A percentile compares a stretch with the other conserved stretches of the same genome.
These are phyloP conservation scores for Phyllotis vaccarum DNA, from an alignment of 2,797 vertebrate genomes.

Conservation along the genomic window DNA sequence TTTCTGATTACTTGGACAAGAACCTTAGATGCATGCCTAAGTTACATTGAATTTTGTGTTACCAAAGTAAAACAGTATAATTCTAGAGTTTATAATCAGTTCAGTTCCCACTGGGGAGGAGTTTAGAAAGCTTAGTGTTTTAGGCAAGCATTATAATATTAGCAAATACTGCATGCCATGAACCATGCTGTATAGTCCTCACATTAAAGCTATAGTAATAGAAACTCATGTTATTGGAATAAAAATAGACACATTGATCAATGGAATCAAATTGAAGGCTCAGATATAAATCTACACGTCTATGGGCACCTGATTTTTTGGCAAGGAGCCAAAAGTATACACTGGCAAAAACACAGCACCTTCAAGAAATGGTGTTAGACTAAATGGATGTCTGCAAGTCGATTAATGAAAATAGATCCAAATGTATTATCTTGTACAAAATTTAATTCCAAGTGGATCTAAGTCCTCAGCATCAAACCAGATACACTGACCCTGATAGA, in stretches of 20 bases:
- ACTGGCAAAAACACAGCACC: neutral
- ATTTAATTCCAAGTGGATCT: neutral
- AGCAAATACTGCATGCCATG: neutral
- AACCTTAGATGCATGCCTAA: neutral
- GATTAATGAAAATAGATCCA: neutral
- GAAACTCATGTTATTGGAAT: neutral
- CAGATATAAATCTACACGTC: neutral
- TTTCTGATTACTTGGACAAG: neutral
- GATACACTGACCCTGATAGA: neutral
- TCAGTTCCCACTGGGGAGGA: neutral
- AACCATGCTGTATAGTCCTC: neutral
- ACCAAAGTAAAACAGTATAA: neutral
- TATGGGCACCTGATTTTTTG: neutral
- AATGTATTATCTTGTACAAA: neutral
- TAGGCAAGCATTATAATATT: neutral
- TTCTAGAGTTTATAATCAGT: neutral
- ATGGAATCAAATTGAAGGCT: neutral
- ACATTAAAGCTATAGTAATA: neutral
- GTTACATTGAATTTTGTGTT: neutral
- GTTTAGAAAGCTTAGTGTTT: neutral
- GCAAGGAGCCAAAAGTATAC: neutral
- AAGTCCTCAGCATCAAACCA: neutral
- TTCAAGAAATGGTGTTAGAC: neutral
- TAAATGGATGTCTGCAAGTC: neutral
- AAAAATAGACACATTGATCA: neutral